phyloP scores from a whole-genome alignment of 2,888 invertebrate species.

The Ceriagrion tenellum region DNA sequence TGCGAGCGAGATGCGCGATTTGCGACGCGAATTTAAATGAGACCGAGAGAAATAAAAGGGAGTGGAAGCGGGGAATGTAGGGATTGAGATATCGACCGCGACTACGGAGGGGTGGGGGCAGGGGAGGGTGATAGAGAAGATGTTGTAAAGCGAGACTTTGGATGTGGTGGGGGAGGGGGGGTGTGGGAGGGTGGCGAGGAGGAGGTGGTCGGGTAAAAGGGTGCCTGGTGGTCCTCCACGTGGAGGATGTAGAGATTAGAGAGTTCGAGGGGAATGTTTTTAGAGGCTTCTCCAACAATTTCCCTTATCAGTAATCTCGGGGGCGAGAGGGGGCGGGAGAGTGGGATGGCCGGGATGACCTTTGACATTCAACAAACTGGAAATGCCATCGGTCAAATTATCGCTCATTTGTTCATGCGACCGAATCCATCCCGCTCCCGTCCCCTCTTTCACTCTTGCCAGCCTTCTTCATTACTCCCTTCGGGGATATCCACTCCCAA shows the following conservation, averaged over 20 bases:
- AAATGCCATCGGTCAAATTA: slow-evolving; percentile 41
- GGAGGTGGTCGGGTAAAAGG: neutral
- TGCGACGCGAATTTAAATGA: neutral
- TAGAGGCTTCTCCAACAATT: neutral
- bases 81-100: neutral
- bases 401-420: neutral
- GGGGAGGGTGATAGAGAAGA: neutral
- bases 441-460: neutral
- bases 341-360: too few species aligned
- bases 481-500: neutral
- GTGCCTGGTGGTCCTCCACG: neutral
- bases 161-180: neutral
- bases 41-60: neutral
- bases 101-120: too few species aligned
- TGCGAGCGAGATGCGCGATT: neutral
- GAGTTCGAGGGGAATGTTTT: neutral
- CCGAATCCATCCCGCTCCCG: neutral
- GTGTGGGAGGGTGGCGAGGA: too few species aligned
- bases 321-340: too few species aligned
- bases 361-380: slow-evolving; percentile 25
- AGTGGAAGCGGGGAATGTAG: neutral
- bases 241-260: neutral
- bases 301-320: neutral
- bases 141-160: too few species aligned
- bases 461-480: neutral